Base-by-base conservation (phyloP, 2,113 vertebrate genomes). In the Loxodonta africana region DNA sequence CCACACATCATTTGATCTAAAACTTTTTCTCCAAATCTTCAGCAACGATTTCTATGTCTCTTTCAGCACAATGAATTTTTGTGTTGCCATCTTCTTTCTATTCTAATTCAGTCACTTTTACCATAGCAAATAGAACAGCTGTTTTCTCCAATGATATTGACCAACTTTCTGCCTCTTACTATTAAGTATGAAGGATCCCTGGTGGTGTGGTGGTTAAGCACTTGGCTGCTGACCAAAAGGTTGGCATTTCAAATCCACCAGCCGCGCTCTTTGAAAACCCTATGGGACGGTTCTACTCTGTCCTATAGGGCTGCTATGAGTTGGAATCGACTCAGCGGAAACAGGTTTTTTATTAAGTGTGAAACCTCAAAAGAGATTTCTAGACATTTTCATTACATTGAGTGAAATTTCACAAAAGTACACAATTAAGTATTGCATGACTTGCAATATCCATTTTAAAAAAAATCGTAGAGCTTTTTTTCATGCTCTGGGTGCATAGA, bases 111-210 rank as follows among this genome's bases (percentile, higher is more conserved):
- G 23, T 51, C 44, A 44, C 81, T 89, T 91, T 65, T 80, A 71
- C 15, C 48, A 46, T 25, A 46, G 48, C 84, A 95, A 83, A 76
- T 62, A 87, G 28, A 90, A 78, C 21, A 85, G 9, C 25, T 51
- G 6, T 53, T 95, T 83, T 65, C 33, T 21, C 53, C 18, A 93
- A n/a, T 25, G 21, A 81, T 53, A 48, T 3, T 86, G 44, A 73
- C n/a, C 81, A 63, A 63, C 12, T 87, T 92, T 89, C 96, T 67
- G 67, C 33, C 80, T 92, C 88, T 80, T 91, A 53, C 37, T 95
- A 44, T 53, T 83, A 87, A 81, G 2, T 60, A 83, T 81, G 9
- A 57, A 57, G 9, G 53, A 14, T 3, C 15, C 53, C 53, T 57
- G 53, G 9, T 17, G 11, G 15, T 12, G 53, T 12, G 11, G 12